Base-by-base conservation (phyloP, 2,888 invertebrate genomes). In the Chloromyia formosa region DNA sequence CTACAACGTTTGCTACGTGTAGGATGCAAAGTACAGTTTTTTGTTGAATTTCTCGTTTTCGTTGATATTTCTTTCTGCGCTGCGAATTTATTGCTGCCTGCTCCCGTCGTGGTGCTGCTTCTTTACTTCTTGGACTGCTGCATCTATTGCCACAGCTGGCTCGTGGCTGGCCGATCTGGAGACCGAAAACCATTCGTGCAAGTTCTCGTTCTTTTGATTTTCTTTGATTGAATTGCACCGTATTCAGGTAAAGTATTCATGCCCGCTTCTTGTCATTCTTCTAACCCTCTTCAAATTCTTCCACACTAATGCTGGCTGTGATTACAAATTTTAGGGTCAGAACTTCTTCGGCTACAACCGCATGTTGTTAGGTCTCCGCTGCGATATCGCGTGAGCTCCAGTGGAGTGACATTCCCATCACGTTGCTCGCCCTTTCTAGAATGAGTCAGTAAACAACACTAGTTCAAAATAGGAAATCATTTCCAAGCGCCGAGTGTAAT, bases 1-100 rank as follows among this genome's bases (percentile, higher is more conserved):
- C 20, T 14, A 49, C 66, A 66, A 35, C 35, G 12, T 66, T 22
- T 12, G 45, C 49, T 49, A 66, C 66, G 66, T 66, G 66, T 66
- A 66, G 49, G 45, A 66, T 20, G 62, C 66, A 66, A 66, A 66
- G 66, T 66, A 66, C 66, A 66, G 49, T 20, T 20, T 56, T 56
- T 56, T 56, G 22, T 56, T 16, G 4, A 56, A 2, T 56, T 9
- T 56, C 56, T 20, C 10, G 20, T 56, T 54, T 16, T 56, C 3
- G 56, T 56, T 53, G 53, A 16, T 53, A 16, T 12, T 53, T 10
- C 16, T 53, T 16, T 53, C 16, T 45, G 45, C 9, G 45, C 14
- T 45, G 45, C 9, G 14, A n/a, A n/a, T n/a, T n/a, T n/a, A n/a
- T n/a, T 60, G 60, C 27, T 9, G 5, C 16, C 1, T 14, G 1